These are phyloP conservation scores for Ailurus styani DNA, from an alignment of 2,113 vertebrate genomes.

Conservation along the genomic window DNA sequence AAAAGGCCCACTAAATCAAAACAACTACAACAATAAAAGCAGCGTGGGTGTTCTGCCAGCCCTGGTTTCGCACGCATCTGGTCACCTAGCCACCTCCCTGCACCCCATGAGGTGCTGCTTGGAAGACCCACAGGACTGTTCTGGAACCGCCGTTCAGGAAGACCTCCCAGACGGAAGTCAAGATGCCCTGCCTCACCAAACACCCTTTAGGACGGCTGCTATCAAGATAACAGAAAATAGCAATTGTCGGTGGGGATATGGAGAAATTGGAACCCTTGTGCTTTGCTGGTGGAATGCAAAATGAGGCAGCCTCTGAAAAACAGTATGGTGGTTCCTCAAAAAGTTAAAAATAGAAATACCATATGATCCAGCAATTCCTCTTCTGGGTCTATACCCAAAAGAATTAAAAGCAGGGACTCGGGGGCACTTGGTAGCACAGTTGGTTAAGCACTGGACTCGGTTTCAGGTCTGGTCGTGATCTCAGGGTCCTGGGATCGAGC, in stretches of 20 bases:
- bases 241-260: background rate
- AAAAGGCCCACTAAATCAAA: background rate
- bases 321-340: background rate
- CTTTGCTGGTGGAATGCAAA: background rate
- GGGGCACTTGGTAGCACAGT: background rate
- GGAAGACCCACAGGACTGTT: too few relatives aligned
- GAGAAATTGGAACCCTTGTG: background rate
- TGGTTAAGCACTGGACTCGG: background rate
- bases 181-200: background rate
- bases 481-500: background rate
- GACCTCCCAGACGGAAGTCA: background rate
- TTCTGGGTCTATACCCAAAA: background rate
- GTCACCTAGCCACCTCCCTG: accelerated
- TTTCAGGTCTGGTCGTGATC: background rate
- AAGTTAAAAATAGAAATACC: background rate
- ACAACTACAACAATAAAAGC: background rate
- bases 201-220: too few relatives aligned
- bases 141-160: background rate
- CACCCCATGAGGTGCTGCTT: too few relatives aligned
- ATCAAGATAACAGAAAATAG: background rate
- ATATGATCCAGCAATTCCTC: background rate
- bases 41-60: background rate
- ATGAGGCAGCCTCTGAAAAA: background rate
- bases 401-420: background rate
- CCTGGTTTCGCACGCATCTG: background rate